phyloP scores from a whole-genome alignment of 2,797 vertebrate species.

The Phrynocephalus guinanensis region DNA sequence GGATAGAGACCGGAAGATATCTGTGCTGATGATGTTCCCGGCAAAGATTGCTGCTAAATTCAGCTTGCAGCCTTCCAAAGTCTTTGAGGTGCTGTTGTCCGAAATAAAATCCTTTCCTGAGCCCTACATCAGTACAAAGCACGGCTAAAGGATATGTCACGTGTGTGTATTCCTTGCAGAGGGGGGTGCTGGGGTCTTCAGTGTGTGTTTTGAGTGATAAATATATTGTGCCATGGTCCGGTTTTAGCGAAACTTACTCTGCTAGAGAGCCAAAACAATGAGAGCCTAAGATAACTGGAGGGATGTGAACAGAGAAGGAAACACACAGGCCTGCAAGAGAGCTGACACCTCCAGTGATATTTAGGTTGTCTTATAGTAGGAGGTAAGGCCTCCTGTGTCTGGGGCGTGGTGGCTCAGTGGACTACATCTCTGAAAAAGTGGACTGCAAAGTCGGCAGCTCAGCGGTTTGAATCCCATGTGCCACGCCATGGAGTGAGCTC shows the following conservation, averaged over 20 bases:
- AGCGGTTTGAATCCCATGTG: too few relatives aligned
- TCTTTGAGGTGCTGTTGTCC: neutral
- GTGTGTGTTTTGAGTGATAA: neutral
- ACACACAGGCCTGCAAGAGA: neutral
- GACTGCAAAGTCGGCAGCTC: too few relatives aligned
- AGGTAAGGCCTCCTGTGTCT: neutral
- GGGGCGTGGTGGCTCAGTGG: too few relatives aligned
- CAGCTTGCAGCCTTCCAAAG: neutral
- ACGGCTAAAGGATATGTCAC: neutral
- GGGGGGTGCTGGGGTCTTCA: neutral
- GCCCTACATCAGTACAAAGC: constrained; percentile 5
- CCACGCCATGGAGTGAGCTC: too few relatives aligned
- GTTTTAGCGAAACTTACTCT: neutral
- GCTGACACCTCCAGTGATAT: neutral
- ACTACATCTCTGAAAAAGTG: too few relatives aligned
- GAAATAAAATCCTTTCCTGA: constrained; percentile 59
- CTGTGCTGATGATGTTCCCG: neutral
- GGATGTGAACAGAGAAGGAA: neutral
- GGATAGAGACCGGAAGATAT: neutral
- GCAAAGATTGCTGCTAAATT: neutral
- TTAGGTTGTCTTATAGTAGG: neutral
- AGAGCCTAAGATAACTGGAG: neutral
- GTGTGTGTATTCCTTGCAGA: neutral
- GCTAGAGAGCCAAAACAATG: neutral
- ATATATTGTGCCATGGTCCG: too few relatives aligned